Evolutionary conservation across 2,113 vertebrate genomes (phyloP).

Genomic region (Herpetotheres cachinnans): DNA sequence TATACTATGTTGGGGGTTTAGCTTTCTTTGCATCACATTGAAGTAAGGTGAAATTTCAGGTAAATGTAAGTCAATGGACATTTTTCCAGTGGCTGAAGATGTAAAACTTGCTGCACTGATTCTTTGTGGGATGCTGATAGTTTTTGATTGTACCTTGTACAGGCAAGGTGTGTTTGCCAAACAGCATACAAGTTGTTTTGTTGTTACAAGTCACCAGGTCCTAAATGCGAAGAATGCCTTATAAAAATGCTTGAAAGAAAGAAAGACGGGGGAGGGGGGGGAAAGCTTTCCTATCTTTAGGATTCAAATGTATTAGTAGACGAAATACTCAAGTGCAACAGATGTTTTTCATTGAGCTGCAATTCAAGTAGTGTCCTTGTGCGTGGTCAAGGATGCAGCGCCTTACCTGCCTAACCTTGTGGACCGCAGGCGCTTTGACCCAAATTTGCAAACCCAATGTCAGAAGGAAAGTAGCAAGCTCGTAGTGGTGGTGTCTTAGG

Average conservation of each 20-base stretch:
- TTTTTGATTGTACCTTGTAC: not conserved
- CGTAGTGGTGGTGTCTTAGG: fast-evolving
- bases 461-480: fast-evolving
- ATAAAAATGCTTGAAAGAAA: not conserved
- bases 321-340: not conserved
- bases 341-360: not conserved
- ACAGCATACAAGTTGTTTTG: not conserved
- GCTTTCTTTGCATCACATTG: not conserved
- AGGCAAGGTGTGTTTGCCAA: not conserved
- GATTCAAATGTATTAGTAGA: not conserved
- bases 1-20: not conserved
- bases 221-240: not conserved
- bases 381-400: not conserved
- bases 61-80: fast-evolving
- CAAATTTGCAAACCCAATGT: fast-evolving
- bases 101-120: not conserved
- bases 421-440: not conserved
- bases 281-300: not conserved
- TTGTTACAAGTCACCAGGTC: not conserved
- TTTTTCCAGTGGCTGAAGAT: not conserved
- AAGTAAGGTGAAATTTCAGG: not conserved
- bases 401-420: not conserved
- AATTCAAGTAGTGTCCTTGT: not conserved
- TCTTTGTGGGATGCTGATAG: not conserved
- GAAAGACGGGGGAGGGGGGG: too few species aligned